Conservation (phyloP, 2,888 invertebrate species). For the Aspidiotus rigidus region DNA sequence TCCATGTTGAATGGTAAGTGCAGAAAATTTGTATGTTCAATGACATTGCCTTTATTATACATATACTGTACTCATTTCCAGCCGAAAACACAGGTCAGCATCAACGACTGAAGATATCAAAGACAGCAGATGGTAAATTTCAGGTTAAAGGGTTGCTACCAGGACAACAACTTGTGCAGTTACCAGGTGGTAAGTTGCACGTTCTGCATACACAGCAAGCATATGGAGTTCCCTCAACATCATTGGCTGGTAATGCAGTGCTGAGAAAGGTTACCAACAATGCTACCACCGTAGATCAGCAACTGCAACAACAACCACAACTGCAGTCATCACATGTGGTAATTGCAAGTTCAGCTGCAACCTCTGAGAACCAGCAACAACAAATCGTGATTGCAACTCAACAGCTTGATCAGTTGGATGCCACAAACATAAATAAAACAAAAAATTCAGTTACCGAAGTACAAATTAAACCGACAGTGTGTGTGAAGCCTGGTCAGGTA, state of each 20-base stretch:
- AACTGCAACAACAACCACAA: background rate
- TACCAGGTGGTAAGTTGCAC: constrained; percentile 87
- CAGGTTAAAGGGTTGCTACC: constrained; percentile 84
- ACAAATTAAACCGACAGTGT: constrained; percentile 8
- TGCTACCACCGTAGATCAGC: background rate
- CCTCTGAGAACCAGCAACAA: background rate
- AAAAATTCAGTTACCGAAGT: constrained; percentile 12
- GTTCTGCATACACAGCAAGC: constrained; percentile 44
- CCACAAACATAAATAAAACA: background rate
- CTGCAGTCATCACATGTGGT: background rate
- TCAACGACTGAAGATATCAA: constrained; percentile 78
- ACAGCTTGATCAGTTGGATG: constrained; percentile 6
- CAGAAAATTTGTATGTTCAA: too few species aligned
- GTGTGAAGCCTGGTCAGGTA: constrained; percentile 7
- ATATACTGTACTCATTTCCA: too few species aligned
- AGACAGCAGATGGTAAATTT: constrained; percentile 81
- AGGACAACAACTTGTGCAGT: constrained; percentile 77
- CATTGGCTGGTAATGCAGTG: constrained; percentile 21
- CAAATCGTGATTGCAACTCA: background rate
- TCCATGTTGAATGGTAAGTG: too few species aligned
- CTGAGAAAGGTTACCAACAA: constrained; percentile 8
- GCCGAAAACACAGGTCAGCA: constrained; percentile 41
- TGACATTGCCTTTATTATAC: too few species aligned
- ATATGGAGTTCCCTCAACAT: constrained; percentile 18
- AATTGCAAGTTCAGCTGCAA: background rate